These are phyloP conservation scores for Monarcha castaneiventris DNA, from an alignment of 2,113 vertebrate species.

Conservation along the genomic window DNA sequence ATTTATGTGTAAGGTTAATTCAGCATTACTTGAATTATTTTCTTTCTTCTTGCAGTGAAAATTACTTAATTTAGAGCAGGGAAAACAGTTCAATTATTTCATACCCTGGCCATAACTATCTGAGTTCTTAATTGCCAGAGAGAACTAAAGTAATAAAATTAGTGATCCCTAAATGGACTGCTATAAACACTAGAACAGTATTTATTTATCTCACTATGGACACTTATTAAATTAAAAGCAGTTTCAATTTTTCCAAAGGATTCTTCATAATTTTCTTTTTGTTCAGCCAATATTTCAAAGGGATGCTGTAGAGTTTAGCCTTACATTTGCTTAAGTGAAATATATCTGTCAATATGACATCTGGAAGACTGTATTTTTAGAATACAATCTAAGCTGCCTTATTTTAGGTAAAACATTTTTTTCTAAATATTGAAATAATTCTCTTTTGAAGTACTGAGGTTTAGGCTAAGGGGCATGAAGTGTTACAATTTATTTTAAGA, in stretches of 20 bases:
- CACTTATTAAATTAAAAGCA: slow-evolving; percentile 8
- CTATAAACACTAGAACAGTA: background rate
- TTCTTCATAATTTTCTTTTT: background rate
- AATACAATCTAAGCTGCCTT: background rate
- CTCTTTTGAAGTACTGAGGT: background rate
- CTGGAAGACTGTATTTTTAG: background rate
- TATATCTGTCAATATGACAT: background rate
- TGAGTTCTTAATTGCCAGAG: slow-evolving; percentile 7
- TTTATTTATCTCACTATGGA: slow-evolving; percentile 2
- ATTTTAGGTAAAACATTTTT: background rate
- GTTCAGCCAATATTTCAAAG: background rate
- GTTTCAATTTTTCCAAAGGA: background rate
- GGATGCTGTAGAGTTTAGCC: background rate
- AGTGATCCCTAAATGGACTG: slow-evolving; percentile 27
- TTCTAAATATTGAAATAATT: background rate
- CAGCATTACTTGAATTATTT: background rate
- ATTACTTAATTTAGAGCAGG: background rate
- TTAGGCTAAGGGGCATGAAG: background rate
- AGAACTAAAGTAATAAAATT: slow-evolving; percentile 27
- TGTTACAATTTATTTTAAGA: background rate
- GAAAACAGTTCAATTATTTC: slow-evolving; percentile 33
- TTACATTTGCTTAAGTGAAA: background rate
- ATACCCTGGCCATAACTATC: background rate
- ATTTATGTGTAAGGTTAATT: background rate
- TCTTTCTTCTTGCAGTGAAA: background rate